These are phyloP conservation scores for Epinephelus malabaricus DNA, from an alignment of 2,797 vertebrate species.

Conservation along the genomic window DNA sequence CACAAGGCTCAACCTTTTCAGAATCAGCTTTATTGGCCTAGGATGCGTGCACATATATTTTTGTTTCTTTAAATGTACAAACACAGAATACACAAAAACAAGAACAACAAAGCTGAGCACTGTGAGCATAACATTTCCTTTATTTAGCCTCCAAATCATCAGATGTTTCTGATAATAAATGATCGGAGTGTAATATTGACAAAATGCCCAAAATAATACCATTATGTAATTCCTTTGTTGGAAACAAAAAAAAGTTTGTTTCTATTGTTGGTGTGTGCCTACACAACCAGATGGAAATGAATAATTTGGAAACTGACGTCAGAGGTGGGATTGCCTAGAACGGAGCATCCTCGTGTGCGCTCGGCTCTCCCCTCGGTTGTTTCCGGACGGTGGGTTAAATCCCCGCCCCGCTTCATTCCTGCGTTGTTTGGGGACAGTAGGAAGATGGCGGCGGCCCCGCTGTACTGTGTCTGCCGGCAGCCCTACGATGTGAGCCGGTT, in stretches of 20 bases:
- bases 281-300: slow-evolving; percentile 70
- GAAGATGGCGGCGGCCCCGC: slow-evolving; percentile 94
- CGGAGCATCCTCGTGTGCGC: slow-evolving; percentile 50
- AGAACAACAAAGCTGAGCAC: no score
- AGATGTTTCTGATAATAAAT: neutral
- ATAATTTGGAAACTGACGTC: slow-evolving; percentile 77
- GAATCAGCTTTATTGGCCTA: no score
- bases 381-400: slow-evolving; percentile 78
- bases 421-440: slow-evolving; percentile 90
- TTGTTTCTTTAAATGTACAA: no score
- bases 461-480: slow-evolving; percentile 99
- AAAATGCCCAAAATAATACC: neutral
- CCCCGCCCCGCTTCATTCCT: slow-evolving; percentile 86
- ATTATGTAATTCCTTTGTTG: slow-evolving; percentile 54
- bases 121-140: neutral
- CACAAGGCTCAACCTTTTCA: no score
- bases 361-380: slow-evolving; percentile 72
- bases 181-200: neutral
- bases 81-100: no score
- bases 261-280: slow-evolving; percentile 56
- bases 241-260: slow-evolving; percentile 52
- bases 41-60: no score
- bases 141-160: neutral
- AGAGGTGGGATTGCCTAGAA: slow-evolving; percentile 69
- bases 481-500: slow-evolving; percentile 98